A percentile compares a stretch with the other conserved stretches of the same genome.
Conservation (phyloP, 2,888 invertebrate species). For the Stenoptilia bipunctidactyla region DNA sequence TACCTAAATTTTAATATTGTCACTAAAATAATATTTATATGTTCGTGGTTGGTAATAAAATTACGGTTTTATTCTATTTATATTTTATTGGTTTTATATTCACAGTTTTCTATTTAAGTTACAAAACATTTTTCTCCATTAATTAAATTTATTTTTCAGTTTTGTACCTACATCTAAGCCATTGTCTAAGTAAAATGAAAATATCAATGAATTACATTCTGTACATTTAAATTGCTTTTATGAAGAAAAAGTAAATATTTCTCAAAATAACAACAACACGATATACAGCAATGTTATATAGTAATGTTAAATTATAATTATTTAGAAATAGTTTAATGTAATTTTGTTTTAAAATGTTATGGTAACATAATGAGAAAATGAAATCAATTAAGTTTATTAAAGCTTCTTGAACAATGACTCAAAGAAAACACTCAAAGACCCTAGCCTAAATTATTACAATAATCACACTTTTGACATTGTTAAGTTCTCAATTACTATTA, state of each 20-base stretch:
- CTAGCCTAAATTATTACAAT: slow-evolving; percentile 56
- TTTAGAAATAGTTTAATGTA: too few species aligned
- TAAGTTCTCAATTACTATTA: slow-evolving; percentile 62
- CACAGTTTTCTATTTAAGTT: slow-evolving; percentile 64
- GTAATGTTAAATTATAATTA: too few species aligned
- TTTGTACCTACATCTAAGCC: slow-evolving; percentile 62
- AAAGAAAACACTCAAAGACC: slow-evolving; percentile 46
- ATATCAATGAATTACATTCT: too few species aligned
- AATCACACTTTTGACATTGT: slow-evolving; percentile 72
- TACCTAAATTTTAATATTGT: too few species aligned
- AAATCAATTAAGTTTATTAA: neutral
- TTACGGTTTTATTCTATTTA: slow-evolving; percentile 30
- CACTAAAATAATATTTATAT: too few species aligned
- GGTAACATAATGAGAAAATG: slow-evolving; percentile 21
- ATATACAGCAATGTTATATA: too few species aligned
- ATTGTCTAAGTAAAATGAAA: slow-evolving; percentile 49
- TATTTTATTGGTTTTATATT: slow-evolving; percentile 68
- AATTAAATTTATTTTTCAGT: slow-evolving; percentile 37
- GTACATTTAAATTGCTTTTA: too few species aligned
- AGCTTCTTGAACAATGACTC: slow-evolving; percentile 50
- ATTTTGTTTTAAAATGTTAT: neutral
- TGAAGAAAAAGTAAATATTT: too few species aligned
- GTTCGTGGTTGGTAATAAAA: neutral
- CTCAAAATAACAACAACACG: too few species aligned
- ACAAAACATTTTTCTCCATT: slow-evolving; percentile 58